Base-by-base conservation (phyloP, 2,113 vertebrate genomes). In the Bubo blakistoni region DNA sequence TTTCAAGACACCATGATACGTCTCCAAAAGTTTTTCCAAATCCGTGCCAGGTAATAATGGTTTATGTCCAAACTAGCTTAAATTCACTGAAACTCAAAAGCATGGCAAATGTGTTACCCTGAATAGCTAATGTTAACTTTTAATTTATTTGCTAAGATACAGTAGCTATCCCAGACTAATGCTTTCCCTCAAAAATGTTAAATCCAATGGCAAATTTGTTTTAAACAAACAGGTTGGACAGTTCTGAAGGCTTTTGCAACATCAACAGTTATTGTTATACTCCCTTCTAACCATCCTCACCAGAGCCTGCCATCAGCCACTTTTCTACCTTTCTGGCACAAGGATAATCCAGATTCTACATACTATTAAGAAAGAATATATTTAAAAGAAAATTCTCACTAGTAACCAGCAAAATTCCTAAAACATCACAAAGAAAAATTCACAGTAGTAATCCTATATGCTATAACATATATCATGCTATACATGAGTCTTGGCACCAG, bases 81-180 rank as follows among this genome's bases (percentile, higher is more conserved):
- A 8, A 12, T 61, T 30, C 27, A 42, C 12, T 57, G 32, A 55
- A 90, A 54, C 6, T 8, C 32, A 47, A 92, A 69, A 51, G 1
- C 2, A 2, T 25, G 26, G 12, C 7, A 80, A 71, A 38, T 12
- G 0, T 11, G 11, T 34, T 30, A 5, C 12, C 22, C 5, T 49
- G 19, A 76, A 72, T 11, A 69, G 2, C 8, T 36, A 51, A 2
- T 3, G 59, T 8, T 42, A 36, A 40, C 4, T 44, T 63, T n/a
- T 38, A 52, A 32, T 22, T 70, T 57, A 11, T 55, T 79, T 85
- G 71, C 51, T 67, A 42, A 63, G 10, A 42, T 18, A 42, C 0
- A n/a, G 12, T 7, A 46, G 55, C 6, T 20, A 26, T 26, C 2
- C 9, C 46, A 81, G 18, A 62, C 3, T 16, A 52, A 57, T 25